Percentiles rank a stretch among this genome's conserved stretches.
Evolutionary conservation across 2,113 vertebrate genomes (phyloP).

Genomic region (Cyanoliseus patagonus): DNA sequence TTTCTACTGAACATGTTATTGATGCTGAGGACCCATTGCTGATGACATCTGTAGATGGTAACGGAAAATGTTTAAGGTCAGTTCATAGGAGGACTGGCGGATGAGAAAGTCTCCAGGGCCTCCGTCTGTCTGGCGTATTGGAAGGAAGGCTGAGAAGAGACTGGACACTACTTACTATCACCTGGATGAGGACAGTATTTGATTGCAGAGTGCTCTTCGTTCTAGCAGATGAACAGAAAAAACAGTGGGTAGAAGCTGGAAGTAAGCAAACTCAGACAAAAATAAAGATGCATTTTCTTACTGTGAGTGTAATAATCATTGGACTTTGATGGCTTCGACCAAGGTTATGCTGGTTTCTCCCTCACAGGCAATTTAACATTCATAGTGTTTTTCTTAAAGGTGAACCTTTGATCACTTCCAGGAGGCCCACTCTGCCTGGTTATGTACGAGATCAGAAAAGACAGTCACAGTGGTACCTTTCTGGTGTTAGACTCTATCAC

Average conservation of each 20-base stretch:
- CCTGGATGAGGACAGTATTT: background rate
- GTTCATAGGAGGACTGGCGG: background rate
- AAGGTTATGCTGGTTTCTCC: background rate
- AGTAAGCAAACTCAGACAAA: background rate
- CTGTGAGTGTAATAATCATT: background rate
- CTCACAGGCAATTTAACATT: background rate
- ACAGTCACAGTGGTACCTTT: background rate
- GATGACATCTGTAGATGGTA: background rate
- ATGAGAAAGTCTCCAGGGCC: background rate
- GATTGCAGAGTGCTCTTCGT: background rate
- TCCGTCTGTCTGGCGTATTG: background rate
- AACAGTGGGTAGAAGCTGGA: background rate
- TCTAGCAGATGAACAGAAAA: background rate
- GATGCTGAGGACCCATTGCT: background rate
- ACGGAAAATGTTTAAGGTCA: background rate
- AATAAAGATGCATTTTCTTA: background rate
- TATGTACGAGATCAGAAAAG: background rate
- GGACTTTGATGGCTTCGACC: background rate
- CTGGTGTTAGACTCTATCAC: background rate
- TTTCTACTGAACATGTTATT: background rate
- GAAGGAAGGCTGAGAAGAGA: background rate
- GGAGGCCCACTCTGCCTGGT: background rate
- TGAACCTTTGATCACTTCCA: background rate
- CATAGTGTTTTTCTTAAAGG: background rate
- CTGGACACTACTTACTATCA: background rate